These are phyloP conservation scores for Lucilia sericata DNA, from an alignment of 1,140 invertebrate genomes.

Conservation along the genomic window DNA sequence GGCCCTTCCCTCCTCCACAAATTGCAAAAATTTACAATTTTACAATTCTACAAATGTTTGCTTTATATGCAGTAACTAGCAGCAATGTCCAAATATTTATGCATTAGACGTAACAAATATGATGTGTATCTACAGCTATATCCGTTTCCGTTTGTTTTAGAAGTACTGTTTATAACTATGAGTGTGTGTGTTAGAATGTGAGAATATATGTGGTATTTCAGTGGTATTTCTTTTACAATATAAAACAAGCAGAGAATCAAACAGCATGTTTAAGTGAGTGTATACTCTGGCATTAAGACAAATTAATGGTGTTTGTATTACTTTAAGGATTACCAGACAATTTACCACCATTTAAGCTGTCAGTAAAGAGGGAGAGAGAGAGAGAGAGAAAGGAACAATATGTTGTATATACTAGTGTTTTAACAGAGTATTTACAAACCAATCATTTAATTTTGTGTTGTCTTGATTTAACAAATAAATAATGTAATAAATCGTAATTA, in stretches of 20 bases:
- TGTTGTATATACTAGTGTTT: no score
- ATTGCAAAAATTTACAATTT: neutral
- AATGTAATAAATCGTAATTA: conserved; percentile 24
- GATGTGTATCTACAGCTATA: neutral
- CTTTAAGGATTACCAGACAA: neutral
- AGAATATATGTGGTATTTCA: neutral
- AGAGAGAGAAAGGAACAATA: no score
- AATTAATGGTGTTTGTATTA: conserved; percentile 1
- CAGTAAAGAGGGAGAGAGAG: neutral
- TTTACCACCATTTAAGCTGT: conserved; percentile 15
- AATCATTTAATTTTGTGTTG: conserved; percentile 7
- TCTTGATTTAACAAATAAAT: conserved; percentile 10
- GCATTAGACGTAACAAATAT: neutral
- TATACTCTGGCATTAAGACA: neutral
- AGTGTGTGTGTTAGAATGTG: neutral
- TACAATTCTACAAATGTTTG: neutral
- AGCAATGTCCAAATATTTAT: neutral
- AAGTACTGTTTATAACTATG: neutral
- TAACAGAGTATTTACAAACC: neutral
- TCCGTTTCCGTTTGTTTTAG: neutral
- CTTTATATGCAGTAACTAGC: no score
- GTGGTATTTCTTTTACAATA: neutral
- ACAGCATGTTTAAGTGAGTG: no score
- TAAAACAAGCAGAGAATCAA: no score
- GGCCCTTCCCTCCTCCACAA: no score